Evolutionary conservation across 2,113 vertebrate species (phyloP).

Genomic region (Otocyon megalotis): DNA sequence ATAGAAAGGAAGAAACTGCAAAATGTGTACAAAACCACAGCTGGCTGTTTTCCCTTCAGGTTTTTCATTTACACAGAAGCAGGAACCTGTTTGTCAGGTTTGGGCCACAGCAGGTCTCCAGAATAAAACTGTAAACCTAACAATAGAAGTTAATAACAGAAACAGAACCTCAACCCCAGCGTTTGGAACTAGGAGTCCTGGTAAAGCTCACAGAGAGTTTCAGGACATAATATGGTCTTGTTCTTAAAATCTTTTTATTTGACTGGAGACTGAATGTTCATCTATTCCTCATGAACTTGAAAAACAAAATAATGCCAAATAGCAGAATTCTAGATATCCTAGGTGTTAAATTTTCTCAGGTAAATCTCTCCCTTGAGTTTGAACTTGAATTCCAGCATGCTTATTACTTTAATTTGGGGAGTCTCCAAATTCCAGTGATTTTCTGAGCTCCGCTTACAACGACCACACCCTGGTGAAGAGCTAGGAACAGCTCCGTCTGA

Average conservation of each 20-base stretch:
- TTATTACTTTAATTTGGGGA: constrained; percentile 62
- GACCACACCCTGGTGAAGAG: background rate
- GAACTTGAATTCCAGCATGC: constrained; percentile 40
- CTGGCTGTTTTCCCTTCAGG: background rate
- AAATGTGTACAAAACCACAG: background rate
- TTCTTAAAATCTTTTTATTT: constrained; percentile 18
- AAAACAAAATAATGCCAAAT: constrained; percentile 7
- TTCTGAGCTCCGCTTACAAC: background rate
- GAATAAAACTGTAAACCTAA: constrained; percentile 52
- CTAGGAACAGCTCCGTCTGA: background rate
- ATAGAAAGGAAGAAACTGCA: background rate
- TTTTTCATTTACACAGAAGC: background rate
- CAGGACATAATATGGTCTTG: background rate
- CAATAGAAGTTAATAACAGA: background rate
- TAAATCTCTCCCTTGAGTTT: background rate
- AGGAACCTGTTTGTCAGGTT: constrained; percentile 15
- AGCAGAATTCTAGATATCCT: background rate
- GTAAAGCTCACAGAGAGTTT: background rate
- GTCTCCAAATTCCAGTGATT: constrained; percentile 48
- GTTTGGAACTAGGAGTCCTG: background rate
- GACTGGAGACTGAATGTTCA: background rate
- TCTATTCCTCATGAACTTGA: background rate
- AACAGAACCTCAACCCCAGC: background rate
- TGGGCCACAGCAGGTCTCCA: background rate
- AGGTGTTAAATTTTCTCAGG: background rate